A percentile compares a stretch with the other conserved stretches of the same genome.
Conservation (phyloP, 2,113 vertebrate species). For the Oncorhynchus clarkii region DNA sequence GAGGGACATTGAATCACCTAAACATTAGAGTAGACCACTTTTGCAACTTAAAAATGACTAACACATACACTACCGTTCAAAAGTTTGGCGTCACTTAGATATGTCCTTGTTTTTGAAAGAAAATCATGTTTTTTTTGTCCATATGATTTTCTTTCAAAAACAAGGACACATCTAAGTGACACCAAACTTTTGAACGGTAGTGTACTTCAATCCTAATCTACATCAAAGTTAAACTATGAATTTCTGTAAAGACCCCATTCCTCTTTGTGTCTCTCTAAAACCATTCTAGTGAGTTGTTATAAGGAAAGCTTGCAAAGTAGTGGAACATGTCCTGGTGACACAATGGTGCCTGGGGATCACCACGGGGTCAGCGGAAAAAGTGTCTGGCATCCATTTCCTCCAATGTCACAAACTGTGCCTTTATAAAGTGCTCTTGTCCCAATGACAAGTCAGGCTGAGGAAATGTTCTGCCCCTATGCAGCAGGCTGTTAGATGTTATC, state of each 20-base stretch:
- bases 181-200: too few relatives aligned
- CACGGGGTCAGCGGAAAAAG: constrained; percentile 43
- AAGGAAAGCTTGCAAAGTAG: constrained; percentile 21
- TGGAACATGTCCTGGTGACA: constrained; percentile 22
- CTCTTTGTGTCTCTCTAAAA: background rate
- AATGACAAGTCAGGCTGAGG: constrained; percentile 51
- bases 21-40: too few relatives aligned
- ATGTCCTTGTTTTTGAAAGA: too few relatives aligned
- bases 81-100: too few relatives aligned
- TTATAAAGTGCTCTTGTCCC: constrained; percentile 56
- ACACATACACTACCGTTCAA: too few relatives aligned
- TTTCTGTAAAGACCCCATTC: background rate
- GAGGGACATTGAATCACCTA: too few relatives aligned
- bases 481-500: constrained; percentile 54
- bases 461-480: constrained; percentile 34
- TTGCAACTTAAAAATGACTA: too few relatives aligned
- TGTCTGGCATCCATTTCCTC: constrained; percentile 58
- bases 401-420: constrained; percentile 53
- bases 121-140: too few relatives aligned
- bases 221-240: background rate
- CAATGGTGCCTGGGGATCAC: constrained; percentile 36
- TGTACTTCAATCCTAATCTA: too few relatives aligned
- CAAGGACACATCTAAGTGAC: too few relatives aligned
- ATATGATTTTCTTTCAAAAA: too few relatives aligned
- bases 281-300: background rate